phyloP scores from a whole-genome alignment of 2,797 vertebrate genomes.

The Sebastes aleutianus region DNA sequence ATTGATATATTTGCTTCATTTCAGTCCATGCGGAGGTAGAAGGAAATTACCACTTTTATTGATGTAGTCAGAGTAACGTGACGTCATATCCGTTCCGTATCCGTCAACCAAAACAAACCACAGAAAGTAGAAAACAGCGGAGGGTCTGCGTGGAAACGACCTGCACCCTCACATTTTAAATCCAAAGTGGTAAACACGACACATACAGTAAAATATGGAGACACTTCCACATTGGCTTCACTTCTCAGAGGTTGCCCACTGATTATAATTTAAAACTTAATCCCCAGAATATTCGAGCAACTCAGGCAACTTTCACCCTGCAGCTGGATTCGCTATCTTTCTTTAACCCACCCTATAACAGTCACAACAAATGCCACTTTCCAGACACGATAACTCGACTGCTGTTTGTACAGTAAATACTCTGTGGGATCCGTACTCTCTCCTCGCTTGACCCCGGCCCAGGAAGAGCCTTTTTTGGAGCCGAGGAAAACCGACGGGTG shows the following conservation, averaged over 20 bases:
- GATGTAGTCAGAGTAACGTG: too few species aligned
- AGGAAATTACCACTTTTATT: too few species aligned
- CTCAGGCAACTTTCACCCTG: not conserved
- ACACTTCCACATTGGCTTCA: too few species aligned
- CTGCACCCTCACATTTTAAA: too few species aligned
- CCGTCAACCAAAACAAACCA: too few species aligned
- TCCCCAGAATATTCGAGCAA: not conserved
- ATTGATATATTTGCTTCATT: too few species aligned
- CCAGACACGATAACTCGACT: conserved; percentile 50
- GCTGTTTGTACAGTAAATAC: conserved; percentile 57
- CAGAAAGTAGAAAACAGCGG: too few species aligned
- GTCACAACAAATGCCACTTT: conserved; percentile 49
- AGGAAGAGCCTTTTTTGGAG: conserved; percentile 52
- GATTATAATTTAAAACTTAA: not conserved
- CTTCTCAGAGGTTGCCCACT: not conserved
- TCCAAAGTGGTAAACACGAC: too few species aligned
- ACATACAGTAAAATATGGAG: too few species aligned
- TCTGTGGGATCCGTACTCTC: conserved; percentile 29
- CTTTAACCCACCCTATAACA: not conserved
- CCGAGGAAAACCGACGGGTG: conserved; percentile 38
- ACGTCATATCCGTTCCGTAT: too few species aligned
- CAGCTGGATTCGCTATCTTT: conserved; percentile 1
- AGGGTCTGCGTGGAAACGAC: too few species aligned
- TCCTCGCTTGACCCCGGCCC: conserved; percentile 51
- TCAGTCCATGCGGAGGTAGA: rapidly evolving